Evolutionary conservation across 1,140 invertebrate species (phyloP).

Genomic region (Apocrypta bakeri): DNA sequence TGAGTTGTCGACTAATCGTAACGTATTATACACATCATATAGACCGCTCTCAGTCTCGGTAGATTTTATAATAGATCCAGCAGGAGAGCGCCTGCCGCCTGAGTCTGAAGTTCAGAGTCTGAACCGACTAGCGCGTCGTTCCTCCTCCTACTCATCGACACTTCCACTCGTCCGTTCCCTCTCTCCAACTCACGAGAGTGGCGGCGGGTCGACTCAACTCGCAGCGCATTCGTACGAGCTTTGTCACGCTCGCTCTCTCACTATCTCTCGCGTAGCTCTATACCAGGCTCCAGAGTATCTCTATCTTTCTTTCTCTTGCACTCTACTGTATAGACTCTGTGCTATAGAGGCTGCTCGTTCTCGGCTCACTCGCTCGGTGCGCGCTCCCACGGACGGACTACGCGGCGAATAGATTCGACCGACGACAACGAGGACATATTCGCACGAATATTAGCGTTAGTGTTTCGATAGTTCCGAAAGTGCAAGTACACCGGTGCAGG

Average conservation of each 20-base stretch:
- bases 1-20: too few species aligned
- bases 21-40: too few species aligned
- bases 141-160: slow-evolving; percentile 38
- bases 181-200: background rate
- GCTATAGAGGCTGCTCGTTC: background rate
- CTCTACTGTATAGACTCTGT: background rate
- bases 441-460: too few species aligned
- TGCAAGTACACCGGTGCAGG: background rate
- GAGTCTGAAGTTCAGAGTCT: too few species aligned
- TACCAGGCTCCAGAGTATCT: background rate
- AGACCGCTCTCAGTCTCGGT: too few species aligned
- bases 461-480: background rate
- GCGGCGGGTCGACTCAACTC: background rate
- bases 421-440: background rate
- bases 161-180: slow-evolving; percentile 17
- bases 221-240: slow-evolving; percentile 26
- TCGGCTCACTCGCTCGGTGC: slow-evolving; percentile 11
- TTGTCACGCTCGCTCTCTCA: slow-evolving; percentile 27
- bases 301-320: slow-evolving; percentile 11
- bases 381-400: background rate
- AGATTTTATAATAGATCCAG: too few species aligned
- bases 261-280: slow-evolving; percentile 3
- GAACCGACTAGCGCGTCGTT: slow-evolving; percentile 36
- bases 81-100: too few species aligned
- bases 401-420: background rate